A percentile compares a stretch with the other conserved stretches of the same genome.
Evolutionary conservation across 2,797 vertebrate genomes (phyloP).

Genomic region (Pseudotriccus pelzelni): DNA sequence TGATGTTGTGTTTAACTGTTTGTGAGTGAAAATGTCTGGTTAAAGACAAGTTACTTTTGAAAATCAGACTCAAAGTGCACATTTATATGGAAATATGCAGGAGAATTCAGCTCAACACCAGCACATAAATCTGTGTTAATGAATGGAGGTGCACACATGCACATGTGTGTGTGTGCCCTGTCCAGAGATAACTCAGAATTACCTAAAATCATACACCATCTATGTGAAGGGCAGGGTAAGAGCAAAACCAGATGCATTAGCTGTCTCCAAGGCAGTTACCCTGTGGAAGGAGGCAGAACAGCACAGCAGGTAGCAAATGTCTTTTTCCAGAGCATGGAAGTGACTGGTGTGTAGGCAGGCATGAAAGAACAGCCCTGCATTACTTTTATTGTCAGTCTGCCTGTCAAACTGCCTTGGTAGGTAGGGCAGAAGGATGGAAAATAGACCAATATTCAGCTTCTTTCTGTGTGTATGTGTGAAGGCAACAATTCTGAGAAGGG

Average conservation of each 20-base stretch:
- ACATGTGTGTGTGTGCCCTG: rapidly evolving
- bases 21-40: not conserved
- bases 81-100: not conserved
- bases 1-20: not conserved
- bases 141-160: rapidly evolving
- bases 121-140: not conserved
- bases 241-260: not conserved
- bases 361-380: not conserved
- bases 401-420: not conserved
- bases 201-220: not conserved
- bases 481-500: not conserved
- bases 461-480: not conserved
- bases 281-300: not conserved
- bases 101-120: not conserved
- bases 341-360: conserved; percentile 34
- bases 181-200: not conserved
- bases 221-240: not conserved
- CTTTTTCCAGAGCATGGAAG: not conserved
- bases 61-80: not conserved
- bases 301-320: conserved; percentile 21
- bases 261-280: not conserved
- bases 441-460: not conserved
- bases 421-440: not conserved
- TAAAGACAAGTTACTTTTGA: not conserved
- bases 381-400: not conserved